Evolutionary conservation across 2,888 invertebrate species (phyloP).

Genomic region (Acronicta aceris): DNA sequence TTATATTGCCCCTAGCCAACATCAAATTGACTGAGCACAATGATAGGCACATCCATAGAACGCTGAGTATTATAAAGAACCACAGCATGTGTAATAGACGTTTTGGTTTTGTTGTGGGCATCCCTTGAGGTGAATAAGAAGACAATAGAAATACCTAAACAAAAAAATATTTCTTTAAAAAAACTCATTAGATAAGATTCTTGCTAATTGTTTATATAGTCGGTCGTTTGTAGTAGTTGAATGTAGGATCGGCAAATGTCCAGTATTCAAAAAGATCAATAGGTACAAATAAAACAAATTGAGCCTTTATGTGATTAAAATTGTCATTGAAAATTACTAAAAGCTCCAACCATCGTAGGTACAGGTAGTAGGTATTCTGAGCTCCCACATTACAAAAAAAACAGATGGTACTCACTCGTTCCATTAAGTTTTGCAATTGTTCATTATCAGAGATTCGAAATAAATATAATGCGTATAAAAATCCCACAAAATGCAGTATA

Average conservation of each 20-base stretch:
- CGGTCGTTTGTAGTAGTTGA: too few relatives aligned
- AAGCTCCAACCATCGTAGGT: too few relatives aligned
- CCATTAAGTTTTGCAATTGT: constrained; percentile 95
- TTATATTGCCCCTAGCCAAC: constrained; percentile 90
- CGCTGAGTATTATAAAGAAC: constrained; percentile 92
- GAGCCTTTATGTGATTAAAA: too few relatives aligned
- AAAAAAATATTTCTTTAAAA: background rate
- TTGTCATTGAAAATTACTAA: too few relatives aligned
- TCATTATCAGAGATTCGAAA: constrained; percentile 94
- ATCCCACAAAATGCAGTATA: constrained; percentile 92
- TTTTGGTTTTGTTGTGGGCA: constrained; percentile 90
- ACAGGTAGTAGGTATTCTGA: too few relatives aligned
- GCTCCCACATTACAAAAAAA: background rate
- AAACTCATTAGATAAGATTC: background rate
- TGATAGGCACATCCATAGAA: constrained; percentile 92
- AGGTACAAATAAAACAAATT: too few relatives aligned
- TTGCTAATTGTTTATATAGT: too few relatives aligned
- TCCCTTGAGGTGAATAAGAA: constrained; percentile 91
- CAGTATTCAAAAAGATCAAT: too few relatives aligned
- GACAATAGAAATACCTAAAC: constrained; percentile 92
- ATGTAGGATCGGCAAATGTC: too few relatives aligned
- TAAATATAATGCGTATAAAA: constrained; percentile 92
- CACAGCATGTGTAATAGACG: constrained; percentile 92
- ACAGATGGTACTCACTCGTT: constrained; percentile 88
- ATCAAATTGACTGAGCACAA: constrained; percentile 91